Conservation (phyloP, 2,797 vertebrate species). For the Coreius guichenoti region DNA sequence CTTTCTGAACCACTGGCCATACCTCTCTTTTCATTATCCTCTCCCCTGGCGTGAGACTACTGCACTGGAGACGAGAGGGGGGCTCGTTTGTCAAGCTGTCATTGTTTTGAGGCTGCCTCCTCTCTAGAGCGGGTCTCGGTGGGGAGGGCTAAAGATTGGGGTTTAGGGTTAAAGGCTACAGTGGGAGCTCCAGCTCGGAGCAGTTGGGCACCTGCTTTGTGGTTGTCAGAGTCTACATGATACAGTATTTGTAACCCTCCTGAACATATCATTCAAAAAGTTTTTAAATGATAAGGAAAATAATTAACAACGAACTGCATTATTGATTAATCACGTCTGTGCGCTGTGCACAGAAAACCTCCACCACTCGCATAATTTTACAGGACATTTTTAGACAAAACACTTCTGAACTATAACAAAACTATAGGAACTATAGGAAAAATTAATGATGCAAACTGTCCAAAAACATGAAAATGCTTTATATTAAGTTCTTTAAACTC, state of each 20-base stretch:
- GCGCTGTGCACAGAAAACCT: too few relatives aligned
- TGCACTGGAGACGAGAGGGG: conserved; percentile 52
- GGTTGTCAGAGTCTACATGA: conserved; percentile 20
- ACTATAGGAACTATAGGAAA: too few relatives aligned
- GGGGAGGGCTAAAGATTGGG: conserved; percentile 32
- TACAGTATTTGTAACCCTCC: not conserved
- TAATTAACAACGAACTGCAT: too few relatives aligned
- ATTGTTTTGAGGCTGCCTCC: conserved; percentile 44
- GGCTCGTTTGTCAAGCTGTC: conserved; percentile 59
- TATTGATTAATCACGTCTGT: too few relatives aligned
- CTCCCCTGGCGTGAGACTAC: conserved; percentile 55
- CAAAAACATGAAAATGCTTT: too few relatives aligned
- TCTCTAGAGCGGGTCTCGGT: not conserved
- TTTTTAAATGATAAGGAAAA: too few relatives aligned
- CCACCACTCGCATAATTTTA: too few relatives aligned
- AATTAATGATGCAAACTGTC: too few relatives aligned
- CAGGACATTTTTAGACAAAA: too few relatives aligned
- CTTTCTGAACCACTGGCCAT: conserved; percentile 59
- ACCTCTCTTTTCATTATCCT: conserved; percentile 61
- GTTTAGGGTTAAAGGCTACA: conserved; percentile 48
- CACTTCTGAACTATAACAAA: too few relatives aligned
- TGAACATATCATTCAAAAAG: not conserved
- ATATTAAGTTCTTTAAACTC: too few relatives aligned
- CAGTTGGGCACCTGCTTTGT: conserved; percentile 24
- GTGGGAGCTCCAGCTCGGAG: conserved; percentile 23